Evolutionary conservation across 2,888 invertebrate genomes (phyloP), one percentile per base, ranked within the genome.

Genomic region (Frankliniella intonsa): DNA sequence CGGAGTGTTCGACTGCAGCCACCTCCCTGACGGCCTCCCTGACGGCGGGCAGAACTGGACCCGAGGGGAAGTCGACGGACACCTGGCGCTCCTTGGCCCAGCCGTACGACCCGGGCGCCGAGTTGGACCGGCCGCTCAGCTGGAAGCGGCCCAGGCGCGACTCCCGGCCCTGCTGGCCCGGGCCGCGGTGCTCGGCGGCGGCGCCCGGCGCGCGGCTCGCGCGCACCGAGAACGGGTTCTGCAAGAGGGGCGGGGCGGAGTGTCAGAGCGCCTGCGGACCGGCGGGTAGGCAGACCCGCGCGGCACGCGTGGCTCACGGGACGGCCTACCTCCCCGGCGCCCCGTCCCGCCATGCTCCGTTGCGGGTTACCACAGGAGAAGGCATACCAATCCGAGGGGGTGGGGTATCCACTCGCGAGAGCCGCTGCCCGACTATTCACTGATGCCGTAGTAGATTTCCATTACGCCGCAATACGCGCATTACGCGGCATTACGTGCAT

Each of bases 11-110:
- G 25, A 22, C 69, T 22, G 22, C 11, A 12, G 12, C 25, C 69
- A 22, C 69, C 25, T 76, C 69, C 69, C 12, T 22, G 69, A 25
- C 10, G 69, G 69, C 62, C 69, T 76, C 69, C 69, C 25, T 76
- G 69, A 76, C 22, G 69, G 69, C n/a, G 69, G 69, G 69, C 69
- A 76, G 69, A 9, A 25, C 25, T 22, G 69, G 55, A 14, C 55
- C 55, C 55, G 55, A 55, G 55, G 69, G 69, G 69, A 76, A 25
- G 69, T 76, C 69, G 7, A 76, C 69, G 25, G 69, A 76, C 69
- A 76, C 25, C 25, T 76, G 69, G 22, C 69, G 22, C 69, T 76
- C 69, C 69, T 76, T 76, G 69, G 69, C 69, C 69, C 69, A 76
- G 22, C 69, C 69, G 69, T 76, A 76, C 69, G 69, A 22, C 22